phyloP scores from a whole-genome alignment of 2,113 vertebrate genomes.

The Chrysochloris asiatica region DNA sequence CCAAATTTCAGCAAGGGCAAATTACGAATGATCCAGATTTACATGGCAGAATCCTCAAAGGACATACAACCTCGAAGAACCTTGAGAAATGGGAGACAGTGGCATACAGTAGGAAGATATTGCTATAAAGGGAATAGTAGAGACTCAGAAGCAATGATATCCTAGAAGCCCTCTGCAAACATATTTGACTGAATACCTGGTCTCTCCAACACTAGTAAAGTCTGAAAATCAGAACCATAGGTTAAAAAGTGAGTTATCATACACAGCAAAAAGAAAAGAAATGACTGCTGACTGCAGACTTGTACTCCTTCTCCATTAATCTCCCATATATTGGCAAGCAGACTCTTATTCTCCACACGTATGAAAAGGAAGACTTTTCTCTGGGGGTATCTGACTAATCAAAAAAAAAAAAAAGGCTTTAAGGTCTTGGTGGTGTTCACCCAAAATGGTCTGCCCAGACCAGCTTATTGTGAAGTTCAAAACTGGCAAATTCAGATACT shows the following conservation, averaged over 20 bases:
- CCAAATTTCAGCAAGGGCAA: background rate
- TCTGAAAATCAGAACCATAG: background rate
- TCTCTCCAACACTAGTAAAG: background rate
- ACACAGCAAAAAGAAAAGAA: background rate
- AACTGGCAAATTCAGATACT: conserved; percentile 27
- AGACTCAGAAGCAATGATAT: background rate
- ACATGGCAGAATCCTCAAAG: conserved; percentile 32
- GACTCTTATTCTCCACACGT: background rate
- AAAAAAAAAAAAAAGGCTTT: background rate
- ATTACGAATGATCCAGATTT: background rate
- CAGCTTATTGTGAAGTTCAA: conserved; percentile 27
- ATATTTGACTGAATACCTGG: background rate
- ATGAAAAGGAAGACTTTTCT: conserved; percentile 12
- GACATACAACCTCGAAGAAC: background rate
- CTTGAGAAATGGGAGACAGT: background rate
- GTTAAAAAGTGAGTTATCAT: conserved; percentile 5
- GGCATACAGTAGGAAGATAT: background rate
- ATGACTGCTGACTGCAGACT: background rate
- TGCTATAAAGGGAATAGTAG: background rate
- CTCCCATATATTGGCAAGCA: conserved; percentile 3
- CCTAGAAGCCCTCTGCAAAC: background rate
- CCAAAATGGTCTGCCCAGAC: background rate
- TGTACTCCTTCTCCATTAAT: background rate
- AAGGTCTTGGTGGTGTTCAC: background rate
- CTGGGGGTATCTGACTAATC: background rate